A percentile compares a stretch with the other conserved stretches of the same genome.
Evolutionary conservation across 2,797 vertebrate genomes (phyloP).

Genomic region (Lacerta viridis): DNA sequence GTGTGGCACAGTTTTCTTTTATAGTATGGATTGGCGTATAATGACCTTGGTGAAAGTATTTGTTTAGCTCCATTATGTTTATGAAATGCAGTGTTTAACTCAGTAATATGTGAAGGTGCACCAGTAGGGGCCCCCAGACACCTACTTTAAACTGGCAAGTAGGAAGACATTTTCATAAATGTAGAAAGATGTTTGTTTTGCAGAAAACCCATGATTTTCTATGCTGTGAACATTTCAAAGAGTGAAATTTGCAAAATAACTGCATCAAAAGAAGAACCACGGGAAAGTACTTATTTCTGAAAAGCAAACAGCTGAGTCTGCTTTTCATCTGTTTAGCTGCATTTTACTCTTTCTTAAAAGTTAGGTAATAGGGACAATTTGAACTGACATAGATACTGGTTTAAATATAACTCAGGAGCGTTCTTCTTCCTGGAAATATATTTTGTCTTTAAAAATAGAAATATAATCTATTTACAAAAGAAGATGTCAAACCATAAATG

Average conservation of each 20-base stretch:
- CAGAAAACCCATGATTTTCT: background rate
- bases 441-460: too few species aligned
- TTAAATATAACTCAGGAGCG: background rate
- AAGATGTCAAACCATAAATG: background rate
- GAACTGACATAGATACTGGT: background rate
- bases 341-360: background rate
- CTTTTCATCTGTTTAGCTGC: background rate
- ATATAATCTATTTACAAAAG: background rate
- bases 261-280: background rate
- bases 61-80: background rate
- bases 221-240: background rate
- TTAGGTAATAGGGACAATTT: background rate
- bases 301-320: background rate
- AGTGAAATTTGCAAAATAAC: background rate
- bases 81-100: background rate
- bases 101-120: constrained; percentile 26
- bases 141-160: constrained; percentile 15
- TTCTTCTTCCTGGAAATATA: background rate
- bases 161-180: background rate
- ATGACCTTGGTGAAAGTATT: background rate
- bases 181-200: background rate
- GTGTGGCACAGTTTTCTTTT: background rate
- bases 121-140: constrained; percentile 36
- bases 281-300: background rate
- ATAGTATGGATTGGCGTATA: background rate